Percentiles rank a stretch among this genome's conserved stretches.
These are phyloP conservation scores for Bolinopsis microptera DNA, from an alignment of 37 sponge, comb jelly and placozoan species.

Conservation along the genomic window DNA sequence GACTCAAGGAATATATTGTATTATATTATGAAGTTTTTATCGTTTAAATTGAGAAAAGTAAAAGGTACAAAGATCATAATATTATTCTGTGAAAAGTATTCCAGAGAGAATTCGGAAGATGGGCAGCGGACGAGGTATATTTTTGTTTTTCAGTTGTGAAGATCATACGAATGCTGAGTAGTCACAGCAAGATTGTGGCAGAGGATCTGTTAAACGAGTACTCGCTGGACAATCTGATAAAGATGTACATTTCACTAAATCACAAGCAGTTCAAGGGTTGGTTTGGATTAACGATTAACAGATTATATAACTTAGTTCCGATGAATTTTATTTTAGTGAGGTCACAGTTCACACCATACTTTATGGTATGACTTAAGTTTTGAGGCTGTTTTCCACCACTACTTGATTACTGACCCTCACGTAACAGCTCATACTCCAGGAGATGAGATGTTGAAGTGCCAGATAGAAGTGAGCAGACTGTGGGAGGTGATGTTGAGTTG, in stretches of 20 bases:
- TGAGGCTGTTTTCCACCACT: background rate
- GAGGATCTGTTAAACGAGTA: background rate
- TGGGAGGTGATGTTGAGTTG: conserved; percentile 20
- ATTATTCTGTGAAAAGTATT: too few species aligned
- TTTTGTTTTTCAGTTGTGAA: conserved; percentile 1
- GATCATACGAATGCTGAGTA: background rate
- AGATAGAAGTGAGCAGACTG: background rate
- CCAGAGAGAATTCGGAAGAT: too few species aligned
- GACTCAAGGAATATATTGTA: too few species aligned
- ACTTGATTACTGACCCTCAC: background rate
- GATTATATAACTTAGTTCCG: too few species aligned
- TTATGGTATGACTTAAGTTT: too few species aligned
- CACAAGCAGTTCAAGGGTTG: conserved; percentile 25
- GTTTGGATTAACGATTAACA: too few species aligned
- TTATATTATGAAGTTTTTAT: too few species aligned
- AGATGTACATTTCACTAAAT: background rate
- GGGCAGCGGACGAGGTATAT: too few species aligned
- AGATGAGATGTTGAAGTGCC: conserved; percentile 25
- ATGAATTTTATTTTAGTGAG: too few species aligned
- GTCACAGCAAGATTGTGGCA: background rate
- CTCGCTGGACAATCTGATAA: background rate
- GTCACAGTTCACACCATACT: too few species aligned
- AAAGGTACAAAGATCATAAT: too few species aligned
- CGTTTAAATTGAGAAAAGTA: too few species aligned
- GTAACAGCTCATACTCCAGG: background rate